A percentile compares a stretch with the other conserved stretches of the same genome.
Conservation (phyloP, 2,888 invertebrate species). For the Acanthoscelides obtectus region DNA sequence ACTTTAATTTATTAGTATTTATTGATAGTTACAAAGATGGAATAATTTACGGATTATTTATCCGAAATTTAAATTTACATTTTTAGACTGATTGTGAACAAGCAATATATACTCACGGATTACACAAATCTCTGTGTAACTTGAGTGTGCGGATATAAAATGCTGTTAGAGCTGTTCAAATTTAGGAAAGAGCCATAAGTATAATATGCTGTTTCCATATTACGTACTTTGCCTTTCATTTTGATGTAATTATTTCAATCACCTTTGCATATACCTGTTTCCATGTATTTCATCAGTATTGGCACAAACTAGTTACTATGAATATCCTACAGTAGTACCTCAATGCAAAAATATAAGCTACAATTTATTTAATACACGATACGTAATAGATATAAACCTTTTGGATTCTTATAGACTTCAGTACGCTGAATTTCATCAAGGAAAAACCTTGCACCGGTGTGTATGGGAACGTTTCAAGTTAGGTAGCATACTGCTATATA, state of each 20-base stretch:
- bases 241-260: neutral
- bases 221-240: neutral
- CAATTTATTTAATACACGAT: neutral
- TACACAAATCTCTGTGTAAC: neutral
- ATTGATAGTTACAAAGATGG: constrained; percentile 27
- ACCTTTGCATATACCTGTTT: neutral
- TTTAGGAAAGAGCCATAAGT: neutral
- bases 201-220: neutral
- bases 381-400: too few relatives aligned
- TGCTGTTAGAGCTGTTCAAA: neutral
- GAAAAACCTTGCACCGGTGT: too few relatives aligned
- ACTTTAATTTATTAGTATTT: constrained; percentile 34
- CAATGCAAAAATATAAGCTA: neutral
- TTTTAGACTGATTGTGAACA: constrained; percentile 44
- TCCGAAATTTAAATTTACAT: constrained; percentile 39
- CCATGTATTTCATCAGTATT: neutral
- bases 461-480: too few relatives aligned
- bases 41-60: constrained; percentile 37
- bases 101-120: constrained; percentile 36
- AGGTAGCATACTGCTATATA: too few relatives aligned
- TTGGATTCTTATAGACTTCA: too few relatives aligned
- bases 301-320: neutral
- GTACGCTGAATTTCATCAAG: too few relatives aligned
- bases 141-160: constrained; percentile 25
- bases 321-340: neutral